Percentiles rank a stretch among this genome's conserved stretches.
phyloP scores from a whole-genome alignment of 2,797 vertebrate genomes.

The Kryptopterus vitreolus region DNA sequence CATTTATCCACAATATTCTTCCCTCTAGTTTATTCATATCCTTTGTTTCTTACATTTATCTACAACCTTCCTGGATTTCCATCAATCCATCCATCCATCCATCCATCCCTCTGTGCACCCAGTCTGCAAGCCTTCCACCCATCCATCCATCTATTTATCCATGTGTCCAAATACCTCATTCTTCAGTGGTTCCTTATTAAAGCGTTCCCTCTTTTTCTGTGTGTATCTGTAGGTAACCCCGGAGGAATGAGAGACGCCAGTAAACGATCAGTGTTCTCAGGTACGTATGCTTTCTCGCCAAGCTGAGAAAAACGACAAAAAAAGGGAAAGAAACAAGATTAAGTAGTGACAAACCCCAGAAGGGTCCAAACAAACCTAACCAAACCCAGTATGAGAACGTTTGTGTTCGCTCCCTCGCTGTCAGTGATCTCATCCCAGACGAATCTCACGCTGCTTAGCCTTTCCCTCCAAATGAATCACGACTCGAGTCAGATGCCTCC shows the following conservation, averaged over 20 bases:
- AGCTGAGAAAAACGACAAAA: too few relatives aligned
- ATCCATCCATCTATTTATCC: neutral
- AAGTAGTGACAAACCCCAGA: too few relatives aligned
- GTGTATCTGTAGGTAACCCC: constrained; percentile 65
- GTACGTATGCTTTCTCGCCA: constrained; percentile 58
- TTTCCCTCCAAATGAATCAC: constrained; percentile 23
- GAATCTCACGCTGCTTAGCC: constrained; percentile 10
- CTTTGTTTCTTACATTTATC: neutral
- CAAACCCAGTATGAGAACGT: constrained; percentile 6
- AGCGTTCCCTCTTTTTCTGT: neutral
- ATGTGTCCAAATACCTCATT: neutral
- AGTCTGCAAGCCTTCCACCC: neutral
- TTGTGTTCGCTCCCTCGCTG: neutral
- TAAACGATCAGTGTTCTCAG: constrained; percentile 81
- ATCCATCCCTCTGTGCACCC: neutral
- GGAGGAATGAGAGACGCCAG: constrained; percentile 68
- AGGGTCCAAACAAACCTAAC: constrained; percentile 3
- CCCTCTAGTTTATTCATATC: too few relatives aligned
- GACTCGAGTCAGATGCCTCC: constrained; percentile 21
- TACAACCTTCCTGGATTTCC: too few relatives aligned
- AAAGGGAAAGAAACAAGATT: neutral
- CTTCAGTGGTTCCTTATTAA: neutral
- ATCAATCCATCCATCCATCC: neutral
- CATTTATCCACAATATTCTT: neutral
- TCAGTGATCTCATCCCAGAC: constrained; percentile 37